These are phyloP conservation scores for Trochalopteron elliotii DNA, from an alignment of 2,113 vertebrate species.

Conservation along the genomic window DNA sequence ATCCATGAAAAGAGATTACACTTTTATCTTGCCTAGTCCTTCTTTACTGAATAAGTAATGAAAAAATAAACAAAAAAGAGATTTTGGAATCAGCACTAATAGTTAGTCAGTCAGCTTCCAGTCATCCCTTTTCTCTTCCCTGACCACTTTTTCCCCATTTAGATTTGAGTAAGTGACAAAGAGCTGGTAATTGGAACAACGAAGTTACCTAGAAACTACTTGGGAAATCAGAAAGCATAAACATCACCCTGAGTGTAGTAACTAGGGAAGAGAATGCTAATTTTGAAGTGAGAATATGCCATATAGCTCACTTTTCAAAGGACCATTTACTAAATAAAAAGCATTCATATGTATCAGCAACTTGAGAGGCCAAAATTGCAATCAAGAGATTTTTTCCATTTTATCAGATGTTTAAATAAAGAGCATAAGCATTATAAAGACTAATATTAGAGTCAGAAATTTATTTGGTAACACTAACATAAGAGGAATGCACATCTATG, in stretches of 20 bases:
- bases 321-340: not conserved
- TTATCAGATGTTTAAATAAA: not conserved
- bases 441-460: not conserved
- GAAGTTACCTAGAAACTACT: not conserved
- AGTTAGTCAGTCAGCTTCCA: not conserved
- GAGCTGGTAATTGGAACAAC: not conserved
- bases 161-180: not conserved
- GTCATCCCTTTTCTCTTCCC: not conserved
- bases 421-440: not conserved
- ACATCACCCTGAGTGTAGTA: not conserved
- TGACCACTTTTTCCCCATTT: not conserved
- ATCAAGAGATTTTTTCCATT: not conserved
- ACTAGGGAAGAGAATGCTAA: not conserved
- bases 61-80: not conserved
- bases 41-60: not conserved
- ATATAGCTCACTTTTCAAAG: not conserved
- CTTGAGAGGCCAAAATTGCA: not conserved
- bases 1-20: not conserved
- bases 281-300: not conserved
- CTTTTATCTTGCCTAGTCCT: not conserved
- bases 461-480: not conserved
- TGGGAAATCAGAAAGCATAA: not conserved
- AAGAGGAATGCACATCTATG: not conserved
- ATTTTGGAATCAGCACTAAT: not conserved
- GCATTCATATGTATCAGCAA: not conserved